Evolutionary conservation across 2,113 vertebrate species (phyloP), one percentile per base, ranked within the genome.

Genomic region (Syrmaticus mikado): DNA sequence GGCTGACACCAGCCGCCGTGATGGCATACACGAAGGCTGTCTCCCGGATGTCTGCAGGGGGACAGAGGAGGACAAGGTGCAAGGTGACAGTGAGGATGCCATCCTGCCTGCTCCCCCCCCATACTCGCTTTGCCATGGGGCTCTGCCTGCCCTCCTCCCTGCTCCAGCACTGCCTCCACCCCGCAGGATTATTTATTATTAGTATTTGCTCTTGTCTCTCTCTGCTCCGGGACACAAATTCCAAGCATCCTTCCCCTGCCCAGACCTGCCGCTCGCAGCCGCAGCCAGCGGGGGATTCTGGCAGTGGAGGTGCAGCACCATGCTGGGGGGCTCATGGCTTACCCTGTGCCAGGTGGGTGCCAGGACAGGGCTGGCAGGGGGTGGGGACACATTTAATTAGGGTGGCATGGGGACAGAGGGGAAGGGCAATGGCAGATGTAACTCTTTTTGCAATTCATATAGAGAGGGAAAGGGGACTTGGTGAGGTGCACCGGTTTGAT

Each of bases 11-110:
- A 0, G 99, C 99, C 0, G 99, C 98, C 0, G 99, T 99, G 71
- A 99, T 98, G 60, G 99, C 99, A 0, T 99, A 99, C 82, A 99
- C 99, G 5, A 99, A 99, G 14, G 99, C 99, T 0, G 99, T 99
- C 97, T 99, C 99, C 61, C 99, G 98, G 93, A 99, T 99, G 94
- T 99, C 99, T 99, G 97, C 36, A 65, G 67, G 61, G 78, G 57
- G 84, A 78, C 1, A 24, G 45, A 43, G 21, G 66, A 46, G 28
- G 11, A 9, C 0, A 0, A 46, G 66, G 57, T 22, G 52, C 0
- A 1, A 46, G 41, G 19, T 83, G 82, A 87, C 52, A 53, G 52
- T 27, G 27, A 53, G 52, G 52, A 30, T 53, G 52, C 52, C 52
- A 53, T 53, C 52, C 52, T 53, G 27, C 27, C 67, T 21, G 1